Conservation (phyloP, 2,113 vertebrate species). For the Eublepharis macularius region DNA sequence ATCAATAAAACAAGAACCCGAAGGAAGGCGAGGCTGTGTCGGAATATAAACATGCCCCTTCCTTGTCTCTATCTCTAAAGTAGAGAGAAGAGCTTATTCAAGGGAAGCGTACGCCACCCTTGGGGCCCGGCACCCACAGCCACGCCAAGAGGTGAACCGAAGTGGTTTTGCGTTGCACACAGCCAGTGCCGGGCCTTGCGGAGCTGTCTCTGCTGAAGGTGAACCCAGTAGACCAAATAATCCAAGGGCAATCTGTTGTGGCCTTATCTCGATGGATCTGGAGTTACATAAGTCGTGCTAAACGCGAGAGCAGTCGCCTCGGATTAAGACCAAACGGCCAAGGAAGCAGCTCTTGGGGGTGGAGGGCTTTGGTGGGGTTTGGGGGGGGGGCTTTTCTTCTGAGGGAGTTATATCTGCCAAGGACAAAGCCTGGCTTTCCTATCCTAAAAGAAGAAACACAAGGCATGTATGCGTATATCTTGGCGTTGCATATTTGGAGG, state of each 20-base stretch:
- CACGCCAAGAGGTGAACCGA: constrained; percentile 58
- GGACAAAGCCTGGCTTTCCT: constrained; percentile 32
- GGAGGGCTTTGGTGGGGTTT: background rate
- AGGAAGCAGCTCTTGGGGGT: background rate
- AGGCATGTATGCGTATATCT: background rate
- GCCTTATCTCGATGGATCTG: constrained; percentile 65
- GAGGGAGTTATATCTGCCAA: constrained; percentile 22
- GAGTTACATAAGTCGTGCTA: constrained; percentile 36
- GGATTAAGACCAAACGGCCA: constrained; percentile 27
- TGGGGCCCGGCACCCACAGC: constrained; percentile 67
- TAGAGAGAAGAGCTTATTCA: constrained; percentile 82
- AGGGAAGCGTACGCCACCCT: constrained; percentile 73
- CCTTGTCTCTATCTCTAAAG: constrained; percentile 82
- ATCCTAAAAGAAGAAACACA: constrained; percentile 7
- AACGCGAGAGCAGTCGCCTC: constrained; percentile 15
- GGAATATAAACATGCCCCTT: constrained; percentile 86
- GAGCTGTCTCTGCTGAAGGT: constrained; percentile 68
- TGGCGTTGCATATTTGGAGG: background rate
- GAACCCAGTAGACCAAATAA: constrained; percentile 43
- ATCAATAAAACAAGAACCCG: constrained; percentile 84
- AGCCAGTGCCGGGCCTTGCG: constrained; percentile 42
- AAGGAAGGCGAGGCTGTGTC: constrained; percentile 82
- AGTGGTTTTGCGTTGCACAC: constrained; percentile 10
- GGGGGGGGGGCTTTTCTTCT: background rate
- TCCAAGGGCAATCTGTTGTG: constrained; percentile 60